Evolutionary conservation across 2,888 invertebrate species (phyloP).

Genomic region (Eristalis intricaria): DNA sequence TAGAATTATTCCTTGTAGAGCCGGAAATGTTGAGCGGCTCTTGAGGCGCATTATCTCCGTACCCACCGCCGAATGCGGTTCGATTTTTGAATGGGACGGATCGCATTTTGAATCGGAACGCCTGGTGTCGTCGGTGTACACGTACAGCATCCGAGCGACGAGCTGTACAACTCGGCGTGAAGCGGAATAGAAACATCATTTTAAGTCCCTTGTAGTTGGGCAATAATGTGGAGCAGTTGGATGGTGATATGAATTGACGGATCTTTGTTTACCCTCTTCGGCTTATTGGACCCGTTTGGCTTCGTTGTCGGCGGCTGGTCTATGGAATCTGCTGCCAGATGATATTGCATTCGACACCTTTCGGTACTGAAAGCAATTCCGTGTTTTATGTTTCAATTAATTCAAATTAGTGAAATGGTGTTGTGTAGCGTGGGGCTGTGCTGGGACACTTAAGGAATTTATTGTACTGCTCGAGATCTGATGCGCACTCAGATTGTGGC

Average conservation of each 20-base stretch:
- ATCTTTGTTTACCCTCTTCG: conserved; percentile 62
- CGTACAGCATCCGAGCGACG: neutral
- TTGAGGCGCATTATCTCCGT: conserved; percentile 41
- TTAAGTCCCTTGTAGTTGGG: conserved; percentile 58
- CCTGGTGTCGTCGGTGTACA: neutral
- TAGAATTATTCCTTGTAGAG: conserved; percentile 61
- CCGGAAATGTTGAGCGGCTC: conserved; percentile 65
- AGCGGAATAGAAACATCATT: conserved; percentile 66
- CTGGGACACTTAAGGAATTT: conserved; percentile 46
- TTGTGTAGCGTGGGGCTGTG: conserved; percentile 26
- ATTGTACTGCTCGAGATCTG: conserved; percentile 59
- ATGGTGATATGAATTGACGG: conserved; percentile 59
- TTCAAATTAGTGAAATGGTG: conserved; percentile 67
- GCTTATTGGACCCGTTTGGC: conserved; percentile 31
- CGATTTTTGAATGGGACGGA: conserved; percentile 55
- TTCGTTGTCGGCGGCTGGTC: conserved; percentile 38
- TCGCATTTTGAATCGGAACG: conserved; percentile 10
- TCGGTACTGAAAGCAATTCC: conserved; percentile 67
- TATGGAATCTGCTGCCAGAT: conserved; percentile 44
- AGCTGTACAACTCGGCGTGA: conserved; percentile 36
- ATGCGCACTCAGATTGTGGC: conserved; percentile 45
- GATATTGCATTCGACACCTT: conserved; percentile 55
- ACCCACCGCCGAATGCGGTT: conserved; percentile 8
- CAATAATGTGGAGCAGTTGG: conserved; percentile 65
- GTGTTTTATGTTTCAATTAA: conserved; percentile 72